phyloP scores from a whole-genome alignment of 2,113 vertebrate species.

The Microcebus lehilahytsara region DNA sequence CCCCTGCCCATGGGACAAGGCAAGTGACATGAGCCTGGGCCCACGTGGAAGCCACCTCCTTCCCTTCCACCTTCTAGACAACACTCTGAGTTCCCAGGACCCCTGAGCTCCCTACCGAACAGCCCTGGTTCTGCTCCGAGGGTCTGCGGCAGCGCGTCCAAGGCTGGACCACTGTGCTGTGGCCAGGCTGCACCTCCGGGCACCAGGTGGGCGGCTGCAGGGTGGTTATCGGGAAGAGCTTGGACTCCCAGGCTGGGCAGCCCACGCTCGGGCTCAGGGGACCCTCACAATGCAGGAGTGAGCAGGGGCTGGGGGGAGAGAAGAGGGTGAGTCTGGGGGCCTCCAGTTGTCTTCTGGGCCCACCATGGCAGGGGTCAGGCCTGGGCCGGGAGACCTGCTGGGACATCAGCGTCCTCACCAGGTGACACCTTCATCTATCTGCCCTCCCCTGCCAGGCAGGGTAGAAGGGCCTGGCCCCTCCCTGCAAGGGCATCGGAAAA shows the following conservation, averaged over 20 bases:
- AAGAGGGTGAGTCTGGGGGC: accelerated
- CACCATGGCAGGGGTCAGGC: neutral
- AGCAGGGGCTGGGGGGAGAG: too few species aligned
- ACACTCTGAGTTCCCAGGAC: neutral
- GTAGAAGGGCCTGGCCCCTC: neutral
- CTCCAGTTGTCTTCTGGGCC: too few species aligned
- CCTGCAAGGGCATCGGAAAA: neutral
- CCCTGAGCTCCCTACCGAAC: neutral
- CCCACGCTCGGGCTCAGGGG: neutral
- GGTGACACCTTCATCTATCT: neutral
- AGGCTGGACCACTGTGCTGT: accelerated
- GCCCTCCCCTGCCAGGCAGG: neutral
- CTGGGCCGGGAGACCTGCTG: accelerated
- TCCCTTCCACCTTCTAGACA: neutral
- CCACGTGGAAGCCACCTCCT: accelerated
- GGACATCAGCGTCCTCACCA: too few species aligned
- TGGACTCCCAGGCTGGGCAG: neutral
- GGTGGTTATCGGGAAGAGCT: too few species aligned
- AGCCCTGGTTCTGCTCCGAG: neutral
- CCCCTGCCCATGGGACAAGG: neutral
- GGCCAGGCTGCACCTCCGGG: neutral
- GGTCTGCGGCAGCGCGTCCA: neutral
- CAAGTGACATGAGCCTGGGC: neutral
- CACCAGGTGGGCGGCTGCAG: too few species aligned
- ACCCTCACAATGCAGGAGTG: neutral